phyloP scores from a whole-genome alignment of 2,113 vertebrate genomes.

The Panthera uncia region DNA sequence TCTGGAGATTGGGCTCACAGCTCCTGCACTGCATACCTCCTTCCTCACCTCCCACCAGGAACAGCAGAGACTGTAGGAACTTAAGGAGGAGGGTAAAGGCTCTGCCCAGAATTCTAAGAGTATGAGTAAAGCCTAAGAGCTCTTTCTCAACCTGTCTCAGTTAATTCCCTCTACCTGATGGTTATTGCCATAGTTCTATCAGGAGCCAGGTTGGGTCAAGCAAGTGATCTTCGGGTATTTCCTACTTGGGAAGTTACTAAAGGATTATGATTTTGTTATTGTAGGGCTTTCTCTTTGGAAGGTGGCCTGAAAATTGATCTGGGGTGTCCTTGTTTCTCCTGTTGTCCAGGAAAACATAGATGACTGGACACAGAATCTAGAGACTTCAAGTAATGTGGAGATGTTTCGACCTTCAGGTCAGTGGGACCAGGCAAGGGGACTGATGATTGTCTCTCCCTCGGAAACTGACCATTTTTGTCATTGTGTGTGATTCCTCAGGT shows the following conservation, averaged over 20 bases:
- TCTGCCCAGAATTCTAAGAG: background rate
- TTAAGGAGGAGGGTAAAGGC: constrained; percentile 49
- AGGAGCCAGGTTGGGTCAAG: background rate
- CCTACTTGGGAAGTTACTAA: background rate
- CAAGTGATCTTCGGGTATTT: background rate
- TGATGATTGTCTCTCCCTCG: background rate
- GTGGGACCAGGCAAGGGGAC: background rate
- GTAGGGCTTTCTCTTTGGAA: constrained; percentile 52
- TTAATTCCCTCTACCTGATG: background rate
- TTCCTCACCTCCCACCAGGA: constrained; percentile 1
- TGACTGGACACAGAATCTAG: constrained; percentile 55
- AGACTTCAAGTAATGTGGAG: background rate
- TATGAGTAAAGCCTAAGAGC: background rate
- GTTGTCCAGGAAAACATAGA: constrained; percentile 57
- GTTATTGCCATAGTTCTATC: background rate
- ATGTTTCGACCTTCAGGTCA: constrained; percentile 75
- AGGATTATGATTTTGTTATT: constrained; percentile 44
- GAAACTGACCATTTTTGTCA: constrained; percentile 12
- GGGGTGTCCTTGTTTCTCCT: constrained; percentile 66
- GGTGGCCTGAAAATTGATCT: constrained; percentile 48
- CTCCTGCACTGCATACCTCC: background rate
- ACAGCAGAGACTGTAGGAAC: background rate
- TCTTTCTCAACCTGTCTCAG: background rate
- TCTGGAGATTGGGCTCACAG: constrained; percentile 1
- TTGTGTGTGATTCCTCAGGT: constrained; percentile 61